Conservation (phyloP, 2,113 vertebrate species). For the Macrotis lagotis region DNA sequence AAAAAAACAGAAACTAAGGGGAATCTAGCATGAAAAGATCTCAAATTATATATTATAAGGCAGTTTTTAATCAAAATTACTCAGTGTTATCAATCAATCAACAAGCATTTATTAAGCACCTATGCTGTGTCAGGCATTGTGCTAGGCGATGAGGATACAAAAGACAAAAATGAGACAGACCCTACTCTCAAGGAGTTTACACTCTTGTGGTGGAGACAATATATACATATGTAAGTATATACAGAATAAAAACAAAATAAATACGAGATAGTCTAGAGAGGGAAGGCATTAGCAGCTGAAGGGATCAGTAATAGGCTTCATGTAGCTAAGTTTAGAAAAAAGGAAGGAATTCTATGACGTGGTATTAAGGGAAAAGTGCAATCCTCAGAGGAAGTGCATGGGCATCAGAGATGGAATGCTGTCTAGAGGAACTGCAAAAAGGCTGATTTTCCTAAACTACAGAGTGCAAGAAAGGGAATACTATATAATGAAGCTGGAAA, state of each 20-base stretch:
- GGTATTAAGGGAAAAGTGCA: not conserved
- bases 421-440: not conserved
- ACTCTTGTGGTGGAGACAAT: not conserved
- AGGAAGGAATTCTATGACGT: not conserved
- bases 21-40: not conserved
- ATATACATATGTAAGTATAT: not conserved
- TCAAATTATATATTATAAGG: not conserved
- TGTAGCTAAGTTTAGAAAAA: not conserved
- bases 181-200: not conserved
- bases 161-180: not conserved
- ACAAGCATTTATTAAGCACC: conserved; percentile 3
- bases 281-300: not conserved
- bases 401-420: not conserved
- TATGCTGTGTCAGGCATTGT: not conserved
- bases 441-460: not conserved
- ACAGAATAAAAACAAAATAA: not conserved
- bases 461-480: not conserved
- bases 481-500: not conserved
- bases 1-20: not conserved
- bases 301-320: not conserved
- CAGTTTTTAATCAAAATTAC: not conserved
- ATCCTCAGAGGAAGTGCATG: not conserved
- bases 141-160: not conserved
- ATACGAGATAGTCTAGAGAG: not conserved
- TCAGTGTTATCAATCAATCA: not conserved